These are phyloP conservation scores for Sepioteuthis lessoniana DNA, from an alignment of 2,888 invertebrate genomes.

Conservation along the genomic window DNA sequence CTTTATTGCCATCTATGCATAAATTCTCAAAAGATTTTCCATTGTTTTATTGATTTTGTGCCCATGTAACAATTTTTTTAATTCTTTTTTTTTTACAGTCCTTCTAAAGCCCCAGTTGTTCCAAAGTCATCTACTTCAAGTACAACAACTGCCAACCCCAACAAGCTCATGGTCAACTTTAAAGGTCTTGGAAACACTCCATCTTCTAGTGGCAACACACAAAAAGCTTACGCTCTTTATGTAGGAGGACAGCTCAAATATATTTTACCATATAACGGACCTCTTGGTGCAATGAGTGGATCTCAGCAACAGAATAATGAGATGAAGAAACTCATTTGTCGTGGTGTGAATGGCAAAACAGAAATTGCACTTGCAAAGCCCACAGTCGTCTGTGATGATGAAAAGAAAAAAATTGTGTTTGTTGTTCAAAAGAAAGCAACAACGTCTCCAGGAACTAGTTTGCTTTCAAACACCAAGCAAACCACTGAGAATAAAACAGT, in stretches of 20 bases:
- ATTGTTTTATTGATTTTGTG: too few species aligned
- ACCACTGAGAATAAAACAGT: background rate
- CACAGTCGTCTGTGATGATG: conserved; percentile 10
- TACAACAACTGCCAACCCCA: background rate
- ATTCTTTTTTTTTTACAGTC: background rate
- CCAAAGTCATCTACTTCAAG: background rate
- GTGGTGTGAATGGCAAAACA: conserved; percentile 35
- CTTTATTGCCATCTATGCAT: too few species aligned
- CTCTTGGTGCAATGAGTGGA: background rate
- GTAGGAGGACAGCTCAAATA: conserved; percentile 39
- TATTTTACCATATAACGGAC: conserved; percentile 36
- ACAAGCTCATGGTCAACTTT: background rate
- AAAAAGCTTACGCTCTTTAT: conserved; percentile 45
- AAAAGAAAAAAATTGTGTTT: conserved; percentile 41
- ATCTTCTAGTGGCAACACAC: conserved; percentile 4
- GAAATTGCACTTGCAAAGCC: conserved; percentile 40
- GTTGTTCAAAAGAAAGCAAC: conserved; percentile 40
- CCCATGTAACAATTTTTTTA: background rate
- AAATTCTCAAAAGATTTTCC: too few species aligned
- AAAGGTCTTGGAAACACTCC: background rate
- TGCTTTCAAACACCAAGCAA: background rate
- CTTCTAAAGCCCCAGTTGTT: background rate
- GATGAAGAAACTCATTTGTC: conserved; percentile 45
- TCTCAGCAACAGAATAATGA: background rate
- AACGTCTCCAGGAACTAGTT: background rate